Percentiles rank a stretch among this genome's conserved stretches.
Evolutionary conservation across 2,113 vertebrate genomes (phyloP).

Genomic region (Diadophis punctatus): DNA sequence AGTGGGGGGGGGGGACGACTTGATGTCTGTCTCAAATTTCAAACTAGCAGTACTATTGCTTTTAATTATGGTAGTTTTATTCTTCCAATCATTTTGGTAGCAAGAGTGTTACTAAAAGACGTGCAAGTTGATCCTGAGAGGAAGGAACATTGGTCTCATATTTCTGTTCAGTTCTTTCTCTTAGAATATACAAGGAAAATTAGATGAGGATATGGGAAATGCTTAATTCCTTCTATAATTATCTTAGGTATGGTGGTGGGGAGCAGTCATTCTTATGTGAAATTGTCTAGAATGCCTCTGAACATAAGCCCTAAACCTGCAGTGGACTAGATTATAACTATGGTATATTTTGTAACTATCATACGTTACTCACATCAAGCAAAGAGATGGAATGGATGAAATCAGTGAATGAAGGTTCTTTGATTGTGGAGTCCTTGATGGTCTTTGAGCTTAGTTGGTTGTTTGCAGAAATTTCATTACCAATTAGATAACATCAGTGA

Average conservation of each 20-base stretch:
- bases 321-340: neutral
- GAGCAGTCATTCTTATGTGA: neutral
- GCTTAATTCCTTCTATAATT: neutral
- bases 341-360: neutral
- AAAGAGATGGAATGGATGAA: neutral
- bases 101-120: neutral
- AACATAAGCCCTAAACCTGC: neutral
- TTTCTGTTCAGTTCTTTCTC: neutral
- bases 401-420: neutral
- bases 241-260: neutral
- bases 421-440: neutral
- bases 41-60: neutral
- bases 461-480: neutral
- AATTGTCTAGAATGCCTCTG: neutral
- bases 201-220: neutral
- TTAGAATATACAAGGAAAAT: neutral
- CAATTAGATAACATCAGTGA: neutral
- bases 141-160: neutral
- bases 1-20: rapidly evolving
- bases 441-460: neutral
- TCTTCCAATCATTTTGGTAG: neutral
- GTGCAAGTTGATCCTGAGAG: neutral
- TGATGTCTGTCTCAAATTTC: neutral
- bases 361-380: neutral
- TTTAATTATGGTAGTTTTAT: neutral